A percentile compares a stretch with the other conserved stretches of the same genome.
phyloP scores from a whole-genome alignment of 2,888 invertebrate genomes.

The Eristalinus aeneus region DNA sequence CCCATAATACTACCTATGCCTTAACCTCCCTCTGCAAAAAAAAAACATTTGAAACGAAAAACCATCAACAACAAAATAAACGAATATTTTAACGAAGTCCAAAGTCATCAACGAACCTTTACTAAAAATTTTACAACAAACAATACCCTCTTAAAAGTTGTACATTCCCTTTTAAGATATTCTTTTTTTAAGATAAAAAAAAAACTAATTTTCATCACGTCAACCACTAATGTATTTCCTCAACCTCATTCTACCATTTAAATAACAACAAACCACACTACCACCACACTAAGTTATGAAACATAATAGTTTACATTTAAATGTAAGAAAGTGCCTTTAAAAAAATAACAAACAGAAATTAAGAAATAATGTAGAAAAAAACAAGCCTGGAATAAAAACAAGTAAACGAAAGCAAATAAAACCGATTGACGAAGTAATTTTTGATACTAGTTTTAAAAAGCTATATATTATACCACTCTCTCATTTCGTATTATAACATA shows the following conservation, averaged over 20 bases:
- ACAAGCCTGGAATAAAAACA: not conserved
- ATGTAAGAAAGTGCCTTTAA: conserved; percentile 70
- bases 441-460: conserved; percentile 58
- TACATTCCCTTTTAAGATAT: conserved; percentile 57
- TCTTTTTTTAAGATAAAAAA: not conserved
- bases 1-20: not conserved
- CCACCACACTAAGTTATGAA: conserved; percentile 47
- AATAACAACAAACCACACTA: conserved; percentile 49
- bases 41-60: not conserved
- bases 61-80: not conserved
- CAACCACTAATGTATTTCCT: conserved; percentile 13
- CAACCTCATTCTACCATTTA: conserved; percentile 22
- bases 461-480: conserved; percentile 17
- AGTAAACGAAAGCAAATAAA: conserved; percentile 13
- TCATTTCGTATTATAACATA: conserved; percentile 16
- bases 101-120: not conserved
- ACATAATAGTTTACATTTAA: conserved; percentile 56
- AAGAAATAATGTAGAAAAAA: not conserved
- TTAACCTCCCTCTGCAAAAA: too few relatives aligned
- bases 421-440: conserved; percentile 47
- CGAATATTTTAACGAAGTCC: not conserved
- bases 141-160: conserved; percentile 3
- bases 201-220: conserved; percentile 9
- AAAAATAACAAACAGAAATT: conserved; percentile 33
- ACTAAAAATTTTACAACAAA: not conserved